These are phyloP conservation scores for Aphelenchoides bicaudatus DNA, from an alignment of 2,888 invertebrate genomes.

Conservation along the genomic window DNA sequence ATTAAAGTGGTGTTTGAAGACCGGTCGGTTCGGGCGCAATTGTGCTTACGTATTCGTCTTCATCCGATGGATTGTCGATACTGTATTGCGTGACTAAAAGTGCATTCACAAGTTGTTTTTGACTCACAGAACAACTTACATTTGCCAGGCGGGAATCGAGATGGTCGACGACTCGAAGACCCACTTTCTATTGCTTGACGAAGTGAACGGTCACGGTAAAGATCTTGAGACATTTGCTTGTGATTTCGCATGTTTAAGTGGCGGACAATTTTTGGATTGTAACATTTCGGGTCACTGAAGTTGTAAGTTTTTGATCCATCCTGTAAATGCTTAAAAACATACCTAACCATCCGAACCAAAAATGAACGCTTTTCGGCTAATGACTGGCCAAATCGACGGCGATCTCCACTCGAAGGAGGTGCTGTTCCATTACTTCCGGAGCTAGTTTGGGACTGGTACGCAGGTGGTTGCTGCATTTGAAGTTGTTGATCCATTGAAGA, in stretches of 20 bases:
- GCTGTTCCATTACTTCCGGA: conserved; percentile 21
- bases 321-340: too few species aligned
- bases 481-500: conserved; percentile 1
- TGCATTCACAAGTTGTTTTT: neutral
- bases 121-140: neutral
- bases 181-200: conserved; percentile 34
- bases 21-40: conserved; percentile 45
- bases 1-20: conserved; percentile 48
- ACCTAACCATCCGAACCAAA: conserved; percentile 91
- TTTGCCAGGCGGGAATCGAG: conserved; percentile 7
- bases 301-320: too few species aligned
- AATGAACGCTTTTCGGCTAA: conserved; percentile 87
- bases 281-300: conserved; percentile 90
- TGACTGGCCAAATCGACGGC: conserved; percentile 65
- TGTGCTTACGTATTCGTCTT: conserved; percentile 40
- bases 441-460: neutral
- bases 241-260: conserved; percentile 60
- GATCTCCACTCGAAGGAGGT: neutral
- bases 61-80: conserved; percentile 27
- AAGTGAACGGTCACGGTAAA: conserved; percentile 54
- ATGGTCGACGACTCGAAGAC: neutral
- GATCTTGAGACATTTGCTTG: conserved; percentile 62
- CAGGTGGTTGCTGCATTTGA: too few species aligned
- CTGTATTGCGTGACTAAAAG: conserved; percentile 26
- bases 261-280: conserved; percentile 77